Base-by-base conservation (phyloP, 1,140 invertebrate species). In the Portunus trituberculatus region DNA sequence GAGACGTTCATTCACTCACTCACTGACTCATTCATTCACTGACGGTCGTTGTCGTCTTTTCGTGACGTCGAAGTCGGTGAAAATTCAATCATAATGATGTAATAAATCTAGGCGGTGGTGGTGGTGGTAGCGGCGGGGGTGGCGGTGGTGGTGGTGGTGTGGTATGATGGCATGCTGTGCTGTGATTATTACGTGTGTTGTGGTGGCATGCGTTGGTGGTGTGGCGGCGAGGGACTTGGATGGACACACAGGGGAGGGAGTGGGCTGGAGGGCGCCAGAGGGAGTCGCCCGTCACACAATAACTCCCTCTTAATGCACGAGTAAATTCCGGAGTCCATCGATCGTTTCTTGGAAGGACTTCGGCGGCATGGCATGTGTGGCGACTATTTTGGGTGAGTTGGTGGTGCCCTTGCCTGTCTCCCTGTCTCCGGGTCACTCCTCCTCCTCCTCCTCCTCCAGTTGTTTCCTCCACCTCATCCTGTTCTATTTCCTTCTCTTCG, bases 261-360 rank as follows among this genome's bases (percentile, higher is more conserved):
- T 4, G 86, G 45, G 67, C 0, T 0, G 67, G 67, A 76, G 67
- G 67, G 20, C 25, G 3, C 12, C 67, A 25, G 25, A 7, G 67
- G n/a, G 67, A 76, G 67, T 12, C 67, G n/a, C 67, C 67, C n/a
- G 16, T 76, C 67, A 76, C 20, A n/a, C 67, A 76, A 76, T 76
- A 76, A 76, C 67, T 76, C 67, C 67, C n/a, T n/a, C 20, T 25
- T 76, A 76, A 76, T 76, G 67, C 67, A 76, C 67, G 6, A 76
- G 67, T 76, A 76, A 76, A 76, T 76, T 76, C n/a, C 67, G 67
- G 67, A 25, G 67, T n/a, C 67, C 67, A 76, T 76, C 67, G 67
- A 76, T 76, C 67, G 20, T 76, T 76, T 76, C 67, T 76, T 76
- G 25, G 67, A 76, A 76, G 67, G 67, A n/a, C 67, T 20, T 76